Evolutionary conservation across 2,888 invertebrate species (phyloP).

Genomic region (Eulithis testata): DNA sequence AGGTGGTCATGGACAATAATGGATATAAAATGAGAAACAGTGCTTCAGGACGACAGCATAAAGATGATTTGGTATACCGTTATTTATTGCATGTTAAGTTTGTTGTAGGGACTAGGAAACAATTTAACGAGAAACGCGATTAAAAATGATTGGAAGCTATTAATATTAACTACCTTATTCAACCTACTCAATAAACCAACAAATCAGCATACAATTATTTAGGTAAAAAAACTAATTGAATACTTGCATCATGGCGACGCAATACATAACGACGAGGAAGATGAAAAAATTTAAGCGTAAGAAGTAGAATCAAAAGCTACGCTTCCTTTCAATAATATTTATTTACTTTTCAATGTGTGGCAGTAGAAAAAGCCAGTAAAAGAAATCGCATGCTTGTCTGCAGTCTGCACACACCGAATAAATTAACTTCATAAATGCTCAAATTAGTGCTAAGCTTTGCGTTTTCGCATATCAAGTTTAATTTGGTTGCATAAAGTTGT

Average conservation of each 20-base stretch:
- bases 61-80: too few species aligned
- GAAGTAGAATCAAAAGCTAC: too few species aligned
- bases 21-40: background rate
- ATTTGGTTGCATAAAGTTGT: constrained; percentile 67
- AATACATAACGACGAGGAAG: background rate
- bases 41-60: background rate
- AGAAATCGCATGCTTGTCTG: constrained; percentile 8
- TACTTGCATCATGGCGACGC: constrained; percentile 27
- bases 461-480: constrained; percentile 48
- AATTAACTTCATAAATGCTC: constrained; percentile 35
- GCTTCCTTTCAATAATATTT: too few species aligned
- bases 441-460: constrained; percentile 43
- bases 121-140: constrained; percentile 31
- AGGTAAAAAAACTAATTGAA: constrained; percentile 32
- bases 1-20: background rate
- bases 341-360: background rate
- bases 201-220: too few species aligned
- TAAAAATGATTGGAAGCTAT: constrained; percentile 43
- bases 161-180: constrained; percentile 45
- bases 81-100: background rate
- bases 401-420: constrained; percentile 34
- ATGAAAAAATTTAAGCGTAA: too few species aligned
- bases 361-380: background rate
- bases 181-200: too few species aligned
- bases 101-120: constrained; percentile 9